Evolutionary conservation across 2,797 vertebrate genomes (phyloP), one percentile per base, ranked within the genome.

Genomic region (Limnodromus scolopaceus): DNA sequence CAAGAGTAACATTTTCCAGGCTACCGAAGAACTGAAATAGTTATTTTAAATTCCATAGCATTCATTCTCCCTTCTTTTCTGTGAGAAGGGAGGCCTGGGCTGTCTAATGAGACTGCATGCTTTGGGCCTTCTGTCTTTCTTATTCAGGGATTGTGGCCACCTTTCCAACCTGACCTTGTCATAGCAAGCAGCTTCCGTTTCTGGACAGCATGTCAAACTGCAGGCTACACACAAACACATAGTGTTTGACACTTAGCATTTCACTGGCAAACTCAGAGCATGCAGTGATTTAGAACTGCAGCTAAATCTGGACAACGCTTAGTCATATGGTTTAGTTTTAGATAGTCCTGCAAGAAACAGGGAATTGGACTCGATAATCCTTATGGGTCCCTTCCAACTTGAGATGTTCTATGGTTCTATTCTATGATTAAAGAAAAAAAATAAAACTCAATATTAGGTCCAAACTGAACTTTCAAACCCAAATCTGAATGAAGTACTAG

Each of bases 1-100:
- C 90, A 94, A 77, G 93, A 96, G 93, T 45, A 88, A 88, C 49
- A 38, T 95, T 94, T 94, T 92, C 72, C 24, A 71, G 79, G 63
- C 70, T 64, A 84, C 64, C 91, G 63, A 96, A 94, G 75, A 94
- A 68, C 43, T 55, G 72, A 88, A 95, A 94, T 57, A 53, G 48
- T 89, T 78, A 48, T 75, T 94, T 96, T 68, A 32, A 72, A 89
- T 77, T 92, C 81, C 55, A 70, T 28, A 77, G 63, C 36, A 60
- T 89, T 76, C 74, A 49, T 87, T 84, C 32, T 69, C 51, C 16
- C 32, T 86, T 54, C 51, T 89, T 90, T 86, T 74, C 86, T 92
- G 6, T 32, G 28, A 55, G 53, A 80, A 72, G 32, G 25, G 57
- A 74, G 61, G 84, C 70, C 85, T 77, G 51, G 39, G 8, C 22